These are phyloP conservation scores for Uromys caudimaculatus DNA, from an alignment of 2,797 vertebrate species.

Conservation along the genomic window DNA sequence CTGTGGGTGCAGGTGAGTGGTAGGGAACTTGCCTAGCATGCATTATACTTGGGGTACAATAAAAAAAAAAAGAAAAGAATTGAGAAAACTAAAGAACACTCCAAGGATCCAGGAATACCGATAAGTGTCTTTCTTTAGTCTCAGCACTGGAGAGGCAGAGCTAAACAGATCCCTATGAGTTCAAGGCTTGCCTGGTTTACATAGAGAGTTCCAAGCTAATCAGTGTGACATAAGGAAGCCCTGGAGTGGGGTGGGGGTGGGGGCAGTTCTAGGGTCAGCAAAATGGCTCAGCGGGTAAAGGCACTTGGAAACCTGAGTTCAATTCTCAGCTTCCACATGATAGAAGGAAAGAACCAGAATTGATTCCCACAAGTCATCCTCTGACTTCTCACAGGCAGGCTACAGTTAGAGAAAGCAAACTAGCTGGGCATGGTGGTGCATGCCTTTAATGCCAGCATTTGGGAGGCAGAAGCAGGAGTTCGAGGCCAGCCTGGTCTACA, in stretches of 20 bases:
- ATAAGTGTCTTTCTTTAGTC: neutral
- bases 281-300: neutral
- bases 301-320: neutral
- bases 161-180: neutral
- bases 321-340: neutral
- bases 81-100: neutral
- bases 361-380: neutral
- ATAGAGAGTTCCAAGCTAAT: neutral
- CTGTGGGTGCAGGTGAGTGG: neutral
- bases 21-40: neutral
- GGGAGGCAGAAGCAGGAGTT: no score
- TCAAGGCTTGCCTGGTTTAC: neutral
- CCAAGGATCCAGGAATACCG: neutral
- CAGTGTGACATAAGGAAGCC: neutral
- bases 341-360: neutral
- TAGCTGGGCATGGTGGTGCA: no score
- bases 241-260: neutral
- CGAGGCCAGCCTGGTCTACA: no score
- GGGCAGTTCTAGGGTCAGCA: neutral
- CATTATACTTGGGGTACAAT: neutral
- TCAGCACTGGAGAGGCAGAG: neutral
- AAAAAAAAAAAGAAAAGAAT: no score
- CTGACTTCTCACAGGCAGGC: neutral
- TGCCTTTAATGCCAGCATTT: no score
- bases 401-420: neutral